Evolutionary conservation across 2,888 invertebrate species (phyloP), one percentile per base, ranked within the genome.

Genomic region (Carterocephalus palaemon): DNA sequence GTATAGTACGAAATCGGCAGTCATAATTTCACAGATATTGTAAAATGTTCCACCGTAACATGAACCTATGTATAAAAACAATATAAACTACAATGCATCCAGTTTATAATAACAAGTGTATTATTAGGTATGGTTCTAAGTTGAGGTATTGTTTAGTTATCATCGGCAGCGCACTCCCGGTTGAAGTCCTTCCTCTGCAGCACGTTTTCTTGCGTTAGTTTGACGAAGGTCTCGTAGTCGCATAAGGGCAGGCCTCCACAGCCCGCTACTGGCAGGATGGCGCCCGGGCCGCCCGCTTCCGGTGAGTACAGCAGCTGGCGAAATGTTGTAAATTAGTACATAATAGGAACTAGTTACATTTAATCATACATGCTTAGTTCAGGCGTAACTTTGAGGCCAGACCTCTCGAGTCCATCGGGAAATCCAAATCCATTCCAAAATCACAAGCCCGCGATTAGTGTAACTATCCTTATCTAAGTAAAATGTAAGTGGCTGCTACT

Each of bases 301-400:
- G 63, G 59, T 7, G 82, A 60, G 53, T 88, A 87, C n/a, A 82
- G 69, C 29, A 88, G 74, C 90, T 90, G 69, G 60, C 57, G 55
- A 52, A 51, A 53, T 23, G 10, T 10, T 1, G 6, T 23, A 38
- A 16, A 33, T 16, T 32, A 46, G n/a, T n/a, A n/a, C n/a, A n/a
- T n/a, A n/a, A n/a, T n/a, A n/a, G n/a, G n/a, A n/a, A n/a, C n/a
- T n/a, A n/a, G n/a, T n/a, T n/a, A n/a, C n/a, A n/a, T n/a, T n/a
- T n/a, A n/a, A n/a, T n/a, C n/a, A n/a, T n/a, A n/a, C n/a, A n/a
- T n/a, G n/a, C n/a, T n/a, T n/a, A n/a, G n/a, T n/a, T n/a, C n/a
- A n/a, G n/a, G n/a, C n/a, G n/a, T n/a, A n/a, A n/a, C n/a, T n/a
- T n/a, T n/a, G n/a, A n/a, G n/a, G n/a, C n/a, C n/a, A n/a, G n/a